These are phyloP conservation scores for Pseudorhiza aurosa DNA, from an alignment of 30 jellyfish, hydroid and myxozoan genomes.

Conservation along the genomic window DNA sequence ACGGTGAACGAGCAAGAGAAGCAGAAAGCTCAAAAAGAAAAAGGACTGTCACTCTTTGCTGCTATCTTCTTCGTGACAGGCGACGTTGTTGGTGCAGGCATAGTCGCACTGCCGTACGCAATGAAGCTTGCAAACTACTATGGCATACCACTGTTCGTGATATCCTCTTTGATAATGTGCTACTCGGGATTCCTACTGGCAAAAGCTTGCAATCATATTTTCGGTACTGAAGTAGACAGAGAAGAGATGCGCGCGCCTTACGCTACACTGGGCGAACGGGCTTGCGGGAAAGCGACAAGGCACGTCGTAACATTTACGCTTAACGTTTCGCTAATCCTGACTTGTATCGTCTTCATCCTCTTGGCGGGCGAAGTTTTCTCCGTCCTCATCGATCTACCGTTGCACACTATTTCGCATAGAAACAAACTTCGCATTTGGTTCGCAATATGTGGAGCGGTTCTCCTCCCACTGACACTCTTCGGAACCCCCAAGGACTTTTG, in stretches of 20 bases:
- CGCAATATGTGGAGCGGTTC: constrained; percentile 77
- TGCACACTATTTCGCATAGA: constrained; percentile 63
- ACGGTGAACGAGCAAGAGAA: constrained; percentile 14
- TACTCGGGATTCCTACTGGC: constrained; percentile 90
- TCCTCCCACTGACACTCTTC: constrained; percentile 89
- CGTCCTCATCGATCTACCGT: constrained; percentile 82
- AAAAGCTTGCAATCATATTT: constrained; percentile 78
- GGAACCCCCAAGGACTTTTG: constrained; percentile 99
- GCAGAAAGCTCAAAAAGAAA: constrained; percentile 24
- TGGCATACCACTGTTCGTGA: constrained; percentile 85
- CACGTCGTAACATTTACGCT: constrained; percentile 76
- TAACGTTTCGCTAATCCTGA: constrained; percentile 65
- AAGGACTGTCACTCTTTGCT: constrained; percentile 78
- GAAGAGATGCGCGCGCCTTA: constrained; percentile 94
- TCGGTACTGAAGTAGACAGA: constrained; percentile 74
- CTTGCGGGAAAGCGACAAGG: constrained; percentile 88
- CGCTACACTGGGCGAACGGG: constrained; percentile 92
- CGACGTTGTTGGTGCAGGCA: constrained; percentile 98
- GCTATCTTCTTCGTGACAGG: constrained; percentile 94
- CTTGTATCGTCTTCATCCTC: constrained; percentile 82
- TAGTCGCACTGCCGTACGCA: constrained; percentile 94
- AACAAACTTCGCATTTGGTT: constrained; percentile 93
- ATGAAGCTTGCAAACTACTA: constrained; percentile 91
- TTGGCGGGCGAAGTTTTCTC: constrained; percentile 92
- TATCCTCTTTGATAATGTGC: constrained; percentile 80